These are phyloP conservation scores for Rhopalosiphum padi DNA, from an alignment of 1,140 invertebrate species.

Conservation along the genomic window DNA sequence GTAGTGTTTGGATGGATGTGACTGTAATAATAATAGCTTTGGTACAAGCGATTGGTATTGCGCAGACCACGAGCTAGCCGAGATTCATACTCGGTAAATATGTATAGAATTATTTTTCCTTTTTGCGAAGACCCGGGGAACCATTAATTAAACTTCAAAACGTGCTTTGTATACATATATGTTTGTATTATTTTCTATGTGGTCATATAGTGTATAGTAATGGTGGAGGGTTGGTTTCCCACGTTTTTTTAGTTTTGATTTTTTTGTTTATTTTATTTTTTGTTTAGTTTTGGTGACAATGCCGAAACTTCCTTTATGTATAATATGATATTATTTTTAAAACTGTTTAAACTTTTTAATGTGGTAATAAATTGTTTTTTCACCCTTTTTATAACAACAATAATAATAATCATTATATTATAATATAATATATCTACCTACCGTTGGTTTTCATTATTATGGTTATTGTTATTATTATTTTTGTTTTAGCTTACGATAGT, in stretches of 20 bases:
- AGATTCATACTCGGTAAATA: background rate
- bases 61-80: background rate
- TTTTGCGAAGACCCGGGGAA: background rate
- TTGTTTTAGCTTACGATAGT: background rate
- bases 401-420: background rate
- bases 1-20: too few relatives aligned
- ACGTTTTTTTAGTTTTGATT: background rate
- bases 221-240: background rate
- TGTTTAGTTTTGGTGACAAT: background rate
- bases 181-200: background rate
- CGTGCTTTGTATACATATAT: background rate
- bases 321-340: background rate
- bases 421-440: background rate
- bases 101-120: background rate
- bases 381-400: background rate
- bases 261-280: background rate
- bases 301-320: background rate
- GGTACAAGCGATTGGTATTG: too few relatives aligned
- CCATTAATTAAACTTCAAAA: background rate
- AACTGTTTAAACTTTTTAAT: constrained; percentile 2
- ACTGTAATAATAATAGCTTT: too few relatives aligned
- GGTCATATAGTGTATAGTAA: background rate
- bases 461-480: background rate
- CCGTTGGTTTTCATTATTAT: background rate
- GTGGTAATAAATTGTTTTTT: background rate